A percentile compares a stretch with the other conserved stretches of the same genome.
Conservation (phyloP, 2,113 vertebrate genomes). For the Tetrax tetrax region DNA sequence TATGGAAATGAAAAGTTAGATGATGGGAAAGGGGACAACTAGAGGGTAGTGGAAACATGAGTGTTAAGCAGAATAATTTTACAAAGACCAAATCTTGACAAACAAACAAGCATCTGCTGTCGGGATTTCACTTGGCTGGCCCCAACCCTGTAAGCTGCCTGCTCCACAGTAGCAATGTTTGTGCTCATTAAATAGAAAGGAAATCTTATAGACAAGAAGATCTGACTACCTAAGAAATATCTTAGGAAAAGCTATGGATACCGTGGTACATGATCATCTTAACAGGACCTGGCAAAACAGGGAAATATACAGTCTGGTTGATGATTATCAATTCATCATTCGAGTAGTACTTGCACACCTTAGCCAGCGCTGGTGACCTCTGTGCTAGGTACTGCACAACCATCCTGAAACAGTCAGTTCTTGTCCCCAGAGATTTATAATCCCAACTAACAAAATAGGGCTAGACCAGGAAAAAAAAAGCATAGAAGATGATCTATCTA, state of each 20-base stretch:
- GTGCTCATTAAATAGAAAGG: neutral
- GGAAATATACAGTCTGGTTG: neutral
- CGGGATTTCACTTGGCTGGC: neutral
- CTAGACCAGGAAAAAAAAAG: neutral
- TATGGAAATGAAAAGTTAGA: neutral
- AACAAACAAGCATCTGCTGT: neutral
- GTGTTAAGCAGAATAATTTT: neutral
- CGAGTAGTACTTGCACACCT: neutral
- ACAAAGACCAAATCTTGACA: neutral
- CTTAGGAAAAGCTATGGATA: neutral
- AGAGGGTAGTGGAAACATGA: neutral
- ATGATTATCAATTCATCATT: neutral
- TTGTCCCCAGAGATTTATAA: neutral
- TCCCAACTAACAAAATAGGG: neutral
- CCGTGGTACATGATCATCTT: fast-evolving
- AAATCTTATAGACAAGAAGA: neutral
- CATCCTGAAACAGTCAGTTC: neutral
- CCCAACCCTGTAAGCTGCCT: neutral
- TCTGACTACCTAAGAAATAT: neutral
- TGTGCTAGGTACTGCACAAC: neutral
- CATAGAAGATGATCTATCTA: neutral
- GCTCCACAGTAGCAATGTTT: neutral
- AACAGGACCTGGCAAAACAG: neutral
- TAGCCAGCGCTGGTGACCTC: fast-evolving
- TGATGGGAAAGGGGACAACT: neutral